phyloP scores from a whole-genome alignment of 2,888 invertebrate genomes.

The Synanthedon formicaeformis region DNA sequence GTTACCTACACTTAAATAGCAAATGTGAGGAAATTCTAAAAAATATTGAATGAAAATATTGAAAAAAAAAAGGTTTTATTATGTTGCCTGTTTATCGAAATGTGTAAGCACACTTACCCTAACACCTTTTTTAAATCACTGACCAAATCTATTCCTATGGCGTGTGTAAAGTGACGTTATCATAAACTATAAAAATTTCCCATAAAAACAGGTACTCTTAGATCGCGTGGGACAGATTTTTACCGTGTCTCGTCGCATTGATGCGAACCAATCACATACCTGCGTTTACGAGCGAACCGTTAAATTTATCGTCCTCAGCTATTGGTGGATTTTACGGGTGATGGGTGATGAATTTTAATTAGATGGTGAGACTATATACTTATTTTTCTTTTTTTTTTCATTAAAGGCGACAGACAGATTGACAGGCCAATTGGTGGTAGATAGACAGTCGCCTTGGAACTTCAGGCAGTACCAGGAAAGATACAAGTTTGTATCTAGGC shows the following conservation, averaged over 20 bases:
- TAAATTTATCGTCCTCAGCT: slow-evolving; percentile 27
- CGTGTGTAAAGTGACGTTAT: not conserved
- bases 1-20: too few relatives aligned
- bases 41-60: too few relatives aligned
- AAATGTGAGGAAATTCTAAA: too few relatives aligned
- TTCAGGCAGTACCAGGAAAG: too few relatives aligned
- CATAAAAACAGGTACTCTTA: slow-evolving; percentile 12
- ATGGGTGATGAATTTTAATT: not conserved
- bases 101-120: not conserved
- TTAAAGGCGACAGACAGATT: too few relatives aligned
- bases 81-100: too few relatives aligned
- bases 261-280: slow-evolving; percentile 26
- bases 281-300: slow-evolving; percentile 20
- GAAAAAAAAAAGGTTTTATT: too few relatives aligned
- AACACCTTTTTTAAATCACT: not conserved
- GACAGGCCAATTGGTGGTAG: too few relatives aligned
- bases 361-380: too few relatives aligned
- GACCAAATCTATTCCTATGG: not conserved
- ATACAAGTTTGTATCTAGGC: too few relatives aligned
- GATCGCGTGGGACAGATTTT: slow-evolving; percentile 16
- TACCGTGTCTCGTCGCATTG: slow-evolving; percentile 16
- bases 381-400: too few relatives aligned
- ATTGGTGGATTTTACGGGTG: slow-evolving; percentile 16
- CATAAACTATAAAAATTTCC: slow-evolving; percentile 5
- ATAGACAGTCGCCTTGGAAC: too few relatives aligned